These are phyloP conservation scores for Scaptomyza caliginosa DNA, from an alignment of 2,888 invertebrate species.

Conservation along the genomic window DNA sequence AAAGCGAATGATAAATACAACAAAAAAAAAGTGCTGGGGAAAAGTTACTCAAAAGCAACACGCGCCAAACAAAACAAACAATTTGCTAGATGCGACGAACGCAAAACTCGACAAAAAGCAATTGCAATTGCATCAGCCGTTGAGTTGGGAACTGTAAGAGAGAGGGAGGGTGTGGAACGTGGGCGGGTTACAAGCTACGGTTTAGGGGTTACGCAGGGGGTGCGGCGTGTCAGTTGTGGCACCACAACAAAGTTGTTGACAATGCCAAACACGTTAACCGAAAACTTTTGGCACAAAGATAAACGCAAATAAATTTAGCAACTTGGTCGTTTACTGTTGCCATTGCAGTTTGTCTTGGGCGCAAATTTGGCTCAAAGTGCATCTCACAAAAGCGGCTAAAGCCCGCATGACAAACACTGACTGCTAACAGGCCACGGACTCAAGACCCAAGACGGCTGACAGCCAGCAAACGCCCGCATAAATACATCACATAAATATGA, in stretches of 20 bases:
- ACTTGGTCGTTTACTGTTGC: conserved; percentile 52
- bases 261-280: conserved; percentile 76
- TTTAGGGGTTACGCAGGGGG: not conserved
- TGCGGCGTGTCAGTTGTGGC: conserved; percentile 47
- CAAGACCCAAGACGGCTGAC: conserved; percentile 7
- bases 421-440: conserved; percentile 10
- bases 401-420: conserved; percentile 47
- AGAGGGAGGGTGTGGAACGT: not conserved
- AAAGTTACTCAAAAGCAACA: conserved; percentile 53
- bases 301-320: conserved; percentile 75
- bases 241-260: conserved; percentile 77
- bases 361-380: conserved; percentile 38
- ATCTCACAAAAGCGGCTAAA: conserved; percentile 32
- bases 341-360: conserved; percentile 28
- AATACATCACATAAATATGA: conserved; percentile 58
- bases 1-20: conserved; percentile 21
- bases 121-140: conserved; percentile 62
- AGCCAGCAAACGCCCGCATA: conserved; percentile 53
- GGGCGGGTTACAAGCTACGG: not conserved
- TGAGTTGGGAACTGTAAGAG: too few species aligned
- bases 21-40: conserved; percentile 6
- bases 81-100: conserved; percentile 60
- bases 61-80: conserved; percentile 72
- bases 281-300: conserved; percentile 74
- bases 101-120: conserved; percentile 71